Percentiles rank a stretch among this genome's conserved stretches.
Conservation (phyloP, 2,113 vertebrate species). For the Columbina picui region DNA sequence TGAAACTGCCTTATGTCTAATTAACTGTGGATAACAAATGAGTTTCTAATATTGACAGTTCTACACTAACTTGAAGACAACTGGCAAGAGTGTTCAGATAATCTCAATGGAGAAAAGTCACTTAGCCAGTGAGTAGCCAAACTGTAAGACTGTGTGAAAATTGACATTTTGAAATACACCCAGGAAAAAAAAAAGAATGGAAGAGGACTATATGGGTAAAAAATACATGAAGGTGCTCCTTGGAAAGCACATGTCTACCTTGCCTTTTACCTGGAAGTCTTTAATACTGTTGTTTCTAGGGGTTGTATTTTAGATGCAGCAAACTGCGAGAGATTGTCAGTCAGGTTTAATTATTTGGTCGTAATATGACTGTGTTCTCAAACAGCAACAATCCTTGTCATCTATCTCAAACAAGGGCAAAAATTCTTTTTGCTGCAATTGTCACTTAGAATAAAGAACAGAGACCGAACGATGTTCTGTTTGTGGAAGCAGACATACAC, state of each 20-base stretch:
- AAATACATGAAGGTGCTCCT: not conserved
- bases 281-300: not conserved
- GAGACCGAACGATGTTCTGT: not conserved
- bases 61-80: not conserved
- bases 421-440: not conserved
- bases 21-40: constrained; percentile 17
- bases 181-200: not conserved
- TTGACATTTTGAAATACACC: not conserved
- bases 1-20: constrained; percentile 26
- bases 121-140: not conserved
- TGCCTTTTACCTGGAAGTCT: not conserved
- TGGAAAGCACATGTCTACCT: not conserved
- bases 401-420: not conserved
- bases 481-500: not conserved
- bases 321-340: not conserved
- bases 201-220: not conserved
- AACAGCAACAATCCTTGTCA: not conserved
- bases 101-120: not conserved
- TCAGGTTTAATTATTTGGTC: not conserved
- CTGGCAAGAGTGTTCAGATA: not conserved
- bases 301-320: not conserved
- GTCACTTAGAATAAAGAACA: not conserved
- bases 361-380: not conserved
- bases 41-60: constrained; percentile 29
- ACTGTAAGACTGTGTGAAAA: not conserved